These are phyloP conservation scores for Benthosema pterotum DNA, from an alignment of 2,797 vertebrate genomes.

Conservation along the genomic window DNA sequence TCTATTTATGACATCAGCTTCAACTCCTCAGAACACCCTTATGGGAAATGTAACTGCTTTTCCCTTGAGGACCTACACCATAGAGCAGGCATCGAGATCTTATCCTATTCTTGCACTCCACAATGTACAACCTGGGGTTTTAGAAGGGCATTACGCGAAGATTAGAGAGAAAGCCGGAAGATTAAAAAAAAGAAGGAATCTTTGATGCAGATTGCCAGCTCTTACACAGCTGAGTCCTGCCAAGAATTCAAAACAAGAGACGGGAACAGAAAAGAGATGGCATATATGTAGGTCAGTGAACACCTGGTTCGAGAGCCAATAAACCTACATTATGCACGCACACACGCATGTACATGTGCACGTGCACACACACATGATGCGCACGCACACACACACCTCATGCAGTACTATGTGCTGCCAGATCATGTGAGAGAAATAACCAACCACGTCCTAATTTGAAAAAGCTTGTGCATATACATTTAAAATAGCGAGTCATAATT, in stretches of 20 bases:
- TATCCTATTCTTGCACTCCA: conserved; percentile 57
- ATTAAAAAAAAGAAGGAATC: conserved; percentile 63
- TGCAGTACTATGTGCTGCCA: no score
- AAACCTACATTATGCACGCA: conserved; percentile 34
- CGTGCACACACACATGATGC: neutral
- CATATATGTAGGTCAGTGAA: conserved; percentile 67
- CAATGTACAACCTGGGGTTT: conserved; percentile 66
- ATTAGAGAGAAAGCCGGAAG: conserved; percentile 74
- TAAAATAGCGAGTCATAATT: no score
- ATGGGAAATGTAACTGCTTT: conserved; percentile 43
- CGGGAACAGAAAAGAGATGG: conserved; percentile 16
- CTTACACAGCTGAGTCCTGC: conserved; percentile 66
- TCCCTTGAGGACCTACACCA: conserved; percentile 59
- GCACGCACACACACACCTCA: conserved; percentile 1
- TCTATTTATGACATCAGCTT: conserved; percentile 70
- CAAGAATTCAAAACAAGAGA: conserved; percentile 33
- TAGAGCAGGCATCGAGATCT: conserved; percentile 51
- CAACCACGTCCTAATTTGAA: no score
- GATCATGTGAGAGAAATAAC: no score
- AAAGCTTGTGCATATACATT: no score
- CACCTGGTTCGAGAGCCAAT: conserved; percentile 66
- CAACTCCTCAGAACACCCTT: conserved; percentile 47
- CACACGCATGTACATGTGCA: no score
- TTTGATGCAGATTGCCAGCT: conserved; percentile 64
- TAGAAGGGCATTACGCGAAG: conserved; percentile 74